Conservation (phyloP, 2,888 invertebrate species). For the Archaeoteleia sp. region DNA sequence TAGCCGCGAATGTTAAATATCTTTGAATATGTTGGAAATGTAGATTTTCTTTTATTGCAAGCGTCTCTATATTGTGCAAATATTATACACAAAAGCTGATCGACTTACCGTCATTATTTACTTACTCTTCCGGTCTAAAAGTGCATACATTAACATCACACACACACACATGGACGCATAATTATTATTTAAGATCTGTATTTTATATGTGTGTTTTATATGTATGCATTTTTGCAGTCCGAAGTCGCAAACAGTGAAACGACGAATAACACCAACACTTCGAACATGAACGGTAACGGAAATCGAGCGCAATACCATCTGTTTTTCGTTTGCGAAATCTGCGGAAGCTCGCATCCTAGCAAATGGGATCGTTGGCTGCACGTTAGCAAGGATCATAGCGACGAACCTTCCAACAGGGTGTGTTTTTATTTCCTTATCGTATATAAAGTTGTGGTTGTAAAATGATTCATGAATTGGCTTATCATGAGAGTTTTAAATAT, state of each 20-base stretch:
- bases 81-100: constrained; percentile 19
- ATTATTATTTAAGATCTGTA: too few species aligned
- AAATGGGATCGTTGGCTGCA: constrained; percentile 77
- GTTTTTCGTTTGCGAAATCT: constrained; percentile 75
- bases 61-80: too few species aligned
- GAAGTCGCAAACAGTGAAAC: constrained; percentile 61
- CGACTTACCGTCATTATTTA: constrained; percentile 13
- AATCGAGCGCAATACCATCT: constrained; percentile 72
- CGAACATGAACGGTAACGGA: constrained; percentile 65
- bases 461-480: too few species aligned
- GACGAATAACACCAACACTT: constrained; percentile 54
- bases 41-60: too few species aligned
- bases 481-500: too few species aligned
- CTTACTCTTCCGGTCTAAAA: constrained; percentile 2
- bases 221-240: constrained; percentile 57
- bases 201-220: not conserved
- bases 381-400: constrained; percentile 72
- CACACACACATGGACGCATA: too few species aligned
- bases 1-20: too few species aligned
- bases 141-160: not conserved
- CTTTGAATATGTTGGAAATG: too few species aligned
- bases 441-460: too few species aligned
- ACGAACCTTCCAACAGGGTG: constrained; percentile 71
- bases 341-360: constrained; percentile 75
- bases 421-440: constrained; percentile 20